A percentile compares a stretch with the other conserved stretches of the same genome.
Evolutionary conservation across 2,113 vertebrate genomes (phyloP).

Genomic region (Monarcha castaneiventris): DNA sequence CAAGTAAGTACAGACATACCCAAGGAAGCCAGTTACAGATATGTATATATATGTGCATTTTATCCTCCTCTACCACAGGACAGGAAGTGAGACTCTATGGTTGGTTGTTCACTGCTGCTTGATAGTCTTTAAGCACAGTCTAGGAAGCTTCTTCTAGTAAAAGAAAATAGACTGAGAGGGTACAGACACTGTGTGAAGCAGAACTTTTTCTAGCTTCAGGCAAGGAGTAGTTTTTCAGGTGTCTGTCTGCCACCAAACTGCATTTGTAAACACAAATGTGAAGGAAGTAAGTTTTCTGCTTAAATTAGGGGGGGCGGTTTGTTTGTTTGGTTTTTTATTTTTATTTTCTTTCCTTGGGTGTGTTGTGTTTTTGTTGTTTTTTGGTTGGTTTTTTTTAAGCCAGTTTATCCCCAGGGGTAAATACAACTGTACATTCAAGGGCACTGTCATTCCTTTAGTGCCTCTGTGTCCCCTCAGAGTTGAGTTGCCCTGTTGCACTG

Average conservation of each 20-base stretch:
- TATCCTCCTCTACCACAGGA: background rate
- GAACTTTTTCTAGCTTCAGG: background rate
- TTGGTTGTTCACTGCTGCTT: background rate
- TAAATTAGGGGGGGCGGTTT: accelerated
- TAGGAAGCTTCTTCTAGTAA: background rate
- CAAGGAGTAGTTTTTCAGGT: background rate
- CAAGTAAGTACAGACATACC: background rate
- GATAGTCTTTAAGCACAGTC: background rate
- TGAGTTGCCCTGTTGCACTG: background rate
- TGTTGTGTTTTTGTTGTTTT: background rate
- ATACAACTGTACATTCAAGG: background rate
- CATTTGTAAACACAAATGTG: background rate
- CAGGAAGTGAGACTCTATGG: background rate
- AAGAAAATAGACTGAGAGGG: background rate
- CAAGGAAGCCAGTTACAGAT: background rate
- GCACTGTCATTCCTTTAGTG: background rate
- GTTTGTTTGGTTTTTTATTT: background rate
- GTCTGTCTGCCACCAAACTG: background rate
- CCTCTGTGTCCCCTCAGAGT: accelerated
- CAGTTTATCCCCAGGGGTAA: background rate
- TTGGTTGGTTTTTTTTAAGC: background rate
- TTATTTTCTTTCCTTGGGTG: background rate
- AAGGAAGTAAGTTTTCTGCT: background rate
- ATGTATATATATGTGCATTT: accelerated
- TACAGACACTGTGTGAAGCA: background rate